Percentiles rank a stretch among this genome's conserved stretches.
phyloP scores from a whole-genome alignment of 2,888 invertebrate genomes.

The Idaea aversata region DNA sequence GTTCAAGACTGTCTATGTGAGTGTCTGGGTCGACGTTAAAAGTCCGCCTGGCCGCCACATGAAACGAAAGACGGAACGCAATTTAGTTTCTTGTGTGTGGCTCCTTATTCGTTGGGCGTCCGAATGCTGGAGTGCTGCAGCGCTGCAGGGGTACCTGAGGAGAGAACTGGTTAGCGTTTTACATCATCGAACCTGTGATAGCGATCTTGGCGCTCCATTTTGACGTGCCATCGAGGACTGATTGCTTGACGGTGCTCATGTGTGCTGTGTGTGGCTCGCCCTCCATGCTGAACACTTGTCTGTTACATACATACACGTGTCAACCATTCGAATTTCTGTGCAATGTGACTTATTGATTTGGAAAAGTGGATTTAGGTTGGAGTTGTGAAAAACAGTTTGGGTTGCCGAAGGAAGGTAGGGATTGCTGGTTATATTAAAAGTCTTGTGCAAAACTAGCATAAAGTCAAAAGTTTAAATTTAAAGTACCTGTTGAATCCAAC shows the following conservation, averaged over 20 bases:
- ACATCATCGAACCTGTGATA: slow-evolving; percentile 96
- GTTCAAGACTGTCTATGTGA: slow-evolving; percentile 98
- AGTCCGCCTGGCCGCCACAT: slow-evolving; percentile 89
- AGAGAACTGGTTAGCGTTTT: slow-evolving; percentile 39
- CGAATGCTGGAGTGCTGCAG: slow-evolving; percentile 41
- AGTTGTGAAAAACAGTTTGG: background rate
- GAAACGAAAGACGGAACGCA: slow-evolving; percentile 73
- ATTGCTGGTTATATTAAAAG: background rate
- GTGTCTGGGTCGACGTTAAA: slow-evolving; percentile 98
- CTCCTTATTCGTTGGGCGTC: background rate
- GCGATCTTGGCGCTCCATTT: slow-evolving; percentile 99
- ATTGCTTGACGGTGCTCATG: slow-evolving; percentile 99
- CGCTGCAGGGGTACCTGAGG: slow-evolving; percentile 33
- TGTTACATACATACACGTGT: slow-evolving; percentile 79
- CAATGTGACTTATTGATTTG: slow-evolving; percentile 7
- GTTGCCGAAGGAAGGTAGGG: background rate
- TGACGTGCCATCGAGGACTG: slow-evolving; percentile 99
- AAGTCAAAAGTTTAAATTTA: slow-evolving; percentile 20
- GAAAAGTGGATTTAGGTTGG: background rate
- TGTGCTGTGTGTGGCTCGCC: slow-evolving; percentile 96
- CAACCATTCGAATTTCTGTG: slow-evolving; percentile 37
- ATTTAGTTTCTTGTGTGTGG: slow-evolving; percentile 67
- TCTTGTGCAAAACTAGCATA: slow-evolving; percentile 11
- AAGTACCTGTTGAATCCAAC: slow-evolving; percentile 42
- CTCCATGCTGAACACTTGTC: slow-evolving; percentile 98